Base-by-base conservation (phyloP, 2,113 vertebrate genomes). In the Alouatta palliata region DNA sequence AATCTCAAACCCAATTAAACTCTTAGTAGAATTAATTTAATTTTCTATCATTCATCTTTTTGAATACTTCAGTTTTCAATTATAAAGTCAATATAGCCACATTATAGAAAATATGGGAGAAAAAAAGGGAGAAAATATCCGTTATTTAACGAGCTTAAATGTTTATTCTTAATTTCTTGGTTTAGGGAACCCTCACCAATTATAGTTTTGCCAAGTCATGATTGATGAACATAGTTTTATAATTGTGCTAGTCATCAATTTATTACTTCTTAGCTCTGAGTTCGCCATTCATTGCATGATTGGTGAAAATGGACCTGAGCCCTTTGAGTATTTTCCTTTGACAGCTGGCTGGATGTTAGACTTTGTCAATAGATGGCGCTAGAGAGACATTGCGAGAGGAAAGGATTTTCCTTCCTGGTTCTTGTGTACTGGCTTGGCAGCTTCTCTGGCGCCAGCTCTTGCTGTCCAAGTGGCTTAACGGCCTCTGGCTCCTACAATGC, bases 311-410 rank as follows among this genome's bases (percentile, higher is more conserved):
- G 66, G 23, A 66, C 30, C 58, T 61, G 40, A 30, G 27, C 32
- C 9, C 14, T 89, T 94, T 84, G 76, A 76, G 4, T 82, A 37
- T 92, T 83, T 93, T 83, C 37, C n/a, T 70, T 95, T 77, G 91
- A 61, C 20, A 64, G 45, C 43, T 30, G 17, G 82, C 32, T 10
- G 52, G 52, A 79, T 66, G 32, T 93, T 95, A 91, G 87, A 71
- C 70, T 87, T 91, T 71, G n/a, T 87, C 61, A 71, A n/a, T 71
- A 54, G 77, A 70, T 91, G 73, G 77, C 70, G 45, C 56, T 56
- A n/a, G 52, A 91, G 70, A 83, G 37, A 76, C 77, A 49, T 21
- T 49, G 76, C 45, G 56, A 94, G 64, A 80, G 37, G 61, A 91
- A 27, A n/a, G 2, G 8, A 5, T 88, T 91, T 83, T 87, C 35